Evolutionary conservation across 2,888 invertebrate genomes (phyloP).

Genomic region (Auanema sp.): DNA sequence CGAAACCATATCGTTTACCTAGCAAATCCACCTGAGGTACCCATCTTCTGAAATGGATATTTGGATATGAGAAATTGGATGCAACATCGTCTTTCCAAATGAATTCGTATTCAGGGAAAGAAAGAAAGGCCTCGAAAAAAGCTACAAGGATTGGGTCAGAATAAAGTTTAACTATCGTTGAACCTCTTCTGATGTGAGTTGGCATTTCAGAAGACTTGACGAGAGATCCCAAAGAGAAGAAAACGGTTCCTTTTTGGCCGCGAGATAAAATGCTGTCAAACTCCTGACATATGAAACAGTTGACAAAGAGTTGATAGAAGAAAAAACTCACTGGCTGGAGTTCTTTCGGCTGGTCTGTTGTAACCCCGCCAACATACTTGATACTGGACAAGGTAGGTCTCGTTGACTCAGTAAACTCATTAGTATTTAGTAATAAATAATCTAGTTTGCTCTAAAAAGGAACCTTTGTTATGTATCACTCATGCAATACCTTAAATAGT

Average conservation of each 20-base stretch:
- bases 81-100: conserved; percentile 23
- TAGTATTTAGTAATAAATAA: conserved; percentile 27
- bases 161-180: background rate
- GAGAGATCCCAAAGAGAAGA: conserved; percentile 28
- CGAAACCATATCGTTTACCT: conserved; percentile 9
- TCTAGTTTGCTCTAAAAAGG: conserved; percentile 19
- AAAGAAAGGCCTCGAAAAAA: conserved; percentile 25
- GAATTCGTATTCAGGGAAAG: conserved; percentile 27
- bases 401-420: conserved; percentile 30
- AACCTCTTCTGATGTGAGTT: conserved; percentile 15
- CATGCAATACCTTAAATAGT: background rate
- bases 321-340: conserved; percentile 14
- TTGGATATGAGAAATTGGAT: conserved; percentile 18
- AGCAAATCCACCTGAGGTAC: conserved; percentile 31
- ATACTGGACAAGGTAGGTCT: conserved; percentile 20
- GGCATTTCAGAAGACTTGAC: conserved; percentile 28
- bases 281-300: conserved; percentile 11
- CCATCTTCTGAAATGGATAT: conserved; percentile 24
- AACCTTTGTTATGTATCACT: background rate
- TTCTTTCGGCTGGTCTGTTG: conserved; percentile 12
- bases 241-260: conserved; percentile 17
- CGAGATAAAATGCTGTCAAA: conserved; percentile 14
- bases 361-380: conserved; percentile 26
- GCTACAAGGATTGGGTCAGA: conserved; percentile 4
- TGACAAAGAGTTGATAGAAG: background rate